Conservation (phyloP, 2,113 vertebrate genomes). For the Acrocephalus arundinaceus region DNA sequence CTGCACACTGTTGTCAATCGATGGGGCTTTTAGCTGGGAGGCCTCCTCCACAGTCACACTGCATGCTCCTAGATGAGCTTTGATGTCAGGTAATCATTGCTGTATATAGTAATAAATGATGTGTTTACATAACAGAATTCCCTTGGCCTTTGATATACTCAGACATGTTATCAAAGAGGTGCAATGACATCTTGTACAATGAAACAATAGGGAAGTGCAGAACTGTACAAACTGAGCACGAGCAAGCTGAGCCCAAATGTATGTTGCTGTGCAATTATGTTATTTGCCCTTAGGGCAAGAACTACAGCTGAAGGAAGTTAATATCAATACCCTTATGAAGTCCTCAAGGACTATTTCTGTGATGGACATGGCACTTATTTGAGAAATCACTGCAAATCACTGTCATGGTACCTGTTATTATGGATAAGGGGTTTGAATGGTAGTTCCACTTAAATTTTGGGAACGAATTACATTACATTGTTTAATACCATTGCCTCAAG, state of each 20-base stretch:
- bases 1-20: not conserved
- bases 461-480: not conserved
- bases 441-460: not conserved
- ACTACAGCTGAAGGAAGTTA: not conserved
- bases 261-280: not conserved
- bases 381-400: slow-evolving; percentile 3
- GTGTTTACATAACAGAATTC: slow-evolving; percentile 64
- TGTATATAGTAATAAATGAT: slow-evolving; percentile 61
- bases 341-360: not conserved
- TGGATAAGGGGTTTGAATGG: not conserved
- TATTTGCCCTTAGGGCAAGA: not conserved
- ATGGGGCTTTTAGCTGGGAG: slow-evolving; percentile 23
- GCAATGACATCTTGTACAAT: not conserved
- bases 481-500: not conserved
- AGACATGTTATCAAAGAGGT: slow-evolving; percentile 45
- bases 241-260: not conserved
- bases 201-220: slow-evolving; percentile 36
- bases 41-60: slow-evolving; percentile 25
- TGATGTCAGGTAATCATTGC: slow-evolving; percentile 66
- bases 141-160: slow-evolving; percentile 53
- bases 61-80: slow-evolving; percentile 48
- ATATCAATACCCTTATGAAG: slow-evolving; percentile 1
- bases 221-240: not conserved
- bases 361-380: slow-evolving; percentile 1
- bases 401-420: not conserved